Conservation (phyloP, 2,797 vertebrate species). For the Manis crassicaudata region DNA sequence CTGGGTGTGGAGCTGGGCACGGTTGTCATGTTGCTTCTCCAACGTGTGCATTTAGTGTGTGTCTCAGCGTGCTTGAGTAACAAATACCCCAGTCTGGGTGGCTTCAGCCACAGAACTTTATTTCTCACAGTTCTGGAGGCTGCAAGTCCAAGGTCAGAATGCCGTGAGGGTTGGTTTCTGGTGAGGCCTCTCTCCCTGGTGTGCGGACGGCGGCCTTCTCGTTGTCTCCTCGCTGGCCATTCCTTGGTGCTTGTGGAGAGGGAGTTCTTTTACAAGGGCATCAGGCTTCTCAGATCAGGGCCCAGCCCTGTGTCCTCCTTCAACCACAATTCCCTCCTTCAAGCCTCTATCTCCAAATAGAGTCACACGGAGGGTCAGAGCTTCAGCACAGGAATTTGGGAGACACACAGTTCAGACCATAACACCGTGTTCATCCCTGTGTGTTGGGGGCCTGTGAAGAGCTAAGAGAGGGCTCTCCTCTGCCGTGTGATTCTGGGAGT, state of each 20-base stretch:
- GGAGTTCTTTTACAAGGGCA: background rate
- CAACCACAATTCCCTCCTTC: background rate
- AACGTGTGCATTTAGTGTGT: background rate
- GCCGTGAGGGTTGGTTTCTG: background rate
- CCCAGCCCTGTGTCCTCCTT: background rate
- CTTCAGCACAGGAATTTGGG: background rate
- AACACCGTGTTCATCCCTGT: background rate
- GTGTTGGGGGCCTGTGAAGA: background rate
- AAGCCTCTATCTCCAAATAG: background rate
- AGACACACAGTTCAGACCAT: background rate
- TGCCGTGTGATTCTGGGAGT: background rate
- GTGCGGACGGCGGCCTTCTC: background rate
- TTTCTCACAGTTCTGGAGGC: background rate
- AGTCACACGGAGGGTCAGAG: background rate
- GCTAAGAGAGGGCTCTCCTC: background rate
- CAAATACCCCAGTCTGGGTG: background rate
- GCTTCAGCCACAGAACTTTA: background rate
- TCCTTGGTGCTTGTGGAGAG: background rate
- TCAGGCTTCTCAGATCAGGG: background rate
- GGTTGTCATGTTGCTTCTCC: background rate
- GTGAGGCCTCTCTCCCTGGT: background rate
- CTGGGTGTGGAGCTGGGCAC: rapidly evolving
- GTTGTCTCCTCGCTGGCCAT: background rate
- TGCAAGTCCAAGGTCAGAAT: background rate
- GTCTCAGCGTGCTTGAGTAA: background rate